Conservation (phyloP, 1,140 invertebrate genomes). For the Papilio aristodemus region DNA sequence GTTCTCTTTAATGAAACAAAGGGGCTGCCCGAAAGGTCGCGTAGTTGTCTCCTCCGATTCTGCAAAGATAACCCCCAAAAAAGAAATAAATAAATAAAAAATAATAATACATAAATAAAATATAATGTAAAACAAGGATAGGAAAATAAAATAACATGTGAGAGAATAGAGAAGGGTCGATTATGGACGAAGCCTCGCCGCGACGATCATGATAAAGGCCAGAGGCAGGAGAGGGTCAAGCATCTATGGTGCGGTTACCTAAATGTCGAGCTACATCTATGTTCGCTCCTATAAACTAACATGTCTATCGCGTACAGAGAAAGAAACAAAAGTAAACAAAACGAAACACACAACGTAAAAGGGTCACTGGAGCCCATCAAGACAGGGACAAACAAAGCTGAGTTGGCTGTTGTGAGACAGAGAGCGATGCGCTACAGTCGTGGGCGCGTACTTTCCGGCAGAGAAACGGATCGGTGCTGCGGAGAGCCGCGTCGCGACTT, state of each 20-base stretch:
- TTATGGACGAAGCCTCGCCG: conserved; percentile 37
- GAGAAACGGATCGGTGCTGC: conserved; percentile 88
- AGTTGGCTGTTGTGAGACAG: conserved; percentile 64
- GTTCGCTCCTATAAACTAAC: conserved; percentile 69
- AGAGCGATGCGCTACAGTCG: conserved; percentile 69
- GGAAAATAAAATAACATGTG: conserved; percentile 38
- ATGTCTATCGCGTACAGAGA: conserved; percentile 65
- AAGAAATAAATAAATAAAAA: conserved; percentile 50
- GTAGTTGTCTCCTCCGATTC: conserved; percentile 83
- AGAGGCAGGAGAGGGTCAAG: conserved; percentile 66
- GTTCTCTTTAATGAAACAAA: conserved; percentile 83
- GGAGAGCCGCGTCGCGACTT: conserved; percentile 84
- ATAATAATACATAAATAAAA: conserved; percentile 52
- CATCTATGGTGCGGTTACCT: conserved; percentile 58
- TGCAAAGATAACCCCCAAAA: conserved; percentile 78
- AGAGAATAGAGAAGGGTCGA: conserved; percentile 39
- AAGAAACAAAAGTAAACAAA: conserved; percentile 56
- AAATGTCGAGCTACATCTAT: conserved; percentile 63
- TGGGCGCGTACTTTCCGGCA: conserved; percentile 88
- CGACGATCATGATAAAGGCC: conserved; percentile 47
- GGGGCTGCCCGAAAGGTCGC: conserved; percentile 87
- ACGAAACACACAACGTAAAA: conserved; percentile 66
- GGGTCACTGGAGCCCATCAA: conserved; percentile 66
- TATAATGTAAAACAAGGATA: conserved; percentile 53
- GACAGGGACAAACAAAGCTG: conserved; percentile 75